Evolutionary conservation across 2,113 vertebrate genomes (phyloP), one percentile per base, ranked within the genome.

Genomic region (Channa argus): DNA sequence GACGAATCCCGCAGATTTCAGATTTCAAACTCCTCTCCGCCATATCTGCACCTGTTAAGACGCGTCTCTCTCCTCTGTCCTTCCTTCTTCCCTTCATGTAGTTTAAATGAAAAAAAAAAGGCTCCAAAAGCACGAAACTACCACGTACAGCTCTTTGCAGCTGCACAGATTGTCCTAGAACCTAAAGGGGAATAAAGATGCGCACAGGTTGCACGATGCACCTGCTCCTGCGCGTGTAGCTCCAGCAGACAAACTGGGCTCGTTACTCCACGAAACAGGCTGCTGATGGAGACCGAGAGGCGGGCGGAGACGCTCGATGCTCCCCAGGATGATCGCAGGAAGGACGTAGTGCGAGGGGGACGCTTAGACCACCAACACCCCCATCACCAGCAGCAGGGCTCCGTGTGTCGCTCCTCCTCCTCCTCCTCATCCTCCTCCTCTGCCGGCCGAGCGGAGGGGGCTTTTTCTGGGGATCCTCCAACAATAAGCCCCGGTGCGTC

Each of bases 381-480:
- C 13, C 47, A 49, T 3, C 46, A 4, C 8, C 60, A 10, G 3
- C 49, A 5, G 34, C 36, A 6, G 37, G 72, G 76, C 85, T 90
- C 90, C 92, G 88, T 90, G 63, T 51, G 56, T 44, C 51, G 37
- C 71, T 54, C 67, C 71, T 24, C 24, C 44, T 63, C 92, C 95
- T 93, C 64, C 74, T 36, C 49, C 55, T 59, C 64, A 37, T 63
- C 54, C 55, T 49, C 93, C 76, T 59, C 52, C 12, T 37, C 58
- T 33, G 6, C 77, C 38, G 72, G 68, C 66, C 71, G 66, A 33
- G 62, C 72, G 74, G 67, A 24, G 52, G 92, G 94, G 93, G 55
- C 77, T 92, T 96, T 96, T 84, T 95, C 96, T 94, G 94, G 91
- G 93, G 93, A 92, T 92, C 93, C 94, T 92, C 86, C 82, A 74